Evolutionary conservation across 2,113 vertebrate species (phyloP).

Genomic region (Plecotus auritus): DNA sequence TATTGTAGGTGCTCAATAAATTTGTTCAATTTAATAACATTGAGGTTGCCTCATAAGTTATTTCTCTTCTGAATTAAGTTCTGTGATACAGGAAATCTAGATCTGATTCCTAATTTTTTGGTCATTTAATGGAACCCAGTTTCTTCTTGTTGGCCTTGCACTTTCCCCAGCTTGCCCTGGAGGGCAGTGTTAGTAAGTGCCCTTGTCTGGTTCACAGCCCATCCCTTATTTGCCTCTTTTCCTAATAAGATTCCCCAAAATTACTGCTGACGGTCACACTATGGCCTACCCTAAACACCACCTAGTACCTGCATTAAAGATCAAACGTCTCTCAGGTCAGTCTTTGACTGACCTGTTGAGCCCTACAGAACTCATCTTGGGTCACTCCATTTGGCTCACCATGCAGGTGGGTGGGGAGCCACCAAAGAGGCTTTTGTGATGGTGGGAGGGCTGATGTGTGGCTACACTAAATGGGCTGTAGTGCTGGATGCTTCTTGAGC

Average conservation of each 20-base stretch:
- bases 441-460: neutral
- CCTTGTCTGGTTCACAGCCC: neutral
- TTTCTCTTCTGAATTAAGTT: neutral
- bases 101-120: neutral
- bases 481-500: neutral
- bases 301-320: neutral
- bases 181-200: neutral
- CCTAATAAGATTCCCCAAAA: neutral
- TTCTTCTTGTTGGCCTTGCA: neutral
- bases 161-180: neutral
- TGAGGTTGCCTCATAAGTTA: neutral
- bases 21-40: neutral
- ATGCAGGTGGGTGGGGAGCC: fast-evolving
- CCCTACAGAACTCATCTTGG: neutral
- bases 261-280: too few species aligned
- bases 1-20: conserved; percentile 5
- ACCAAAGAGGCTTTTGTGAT: neutral
- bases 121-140: neutral
- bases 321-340: neutral
- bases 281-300: neutral
- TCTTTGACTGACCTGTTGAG: neutral
- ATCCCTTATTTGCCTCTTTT: neutral
- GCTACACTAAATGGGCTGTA: neutral
- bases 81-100: neutral
- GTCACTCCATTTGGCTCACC: neutral